Percentiles rank a stretch among this genome's conserved stretches.
phyloP scores from a whole-genome alignment of 2,888 invertebrate species.

The Epirrhoe alternata region DNA sequence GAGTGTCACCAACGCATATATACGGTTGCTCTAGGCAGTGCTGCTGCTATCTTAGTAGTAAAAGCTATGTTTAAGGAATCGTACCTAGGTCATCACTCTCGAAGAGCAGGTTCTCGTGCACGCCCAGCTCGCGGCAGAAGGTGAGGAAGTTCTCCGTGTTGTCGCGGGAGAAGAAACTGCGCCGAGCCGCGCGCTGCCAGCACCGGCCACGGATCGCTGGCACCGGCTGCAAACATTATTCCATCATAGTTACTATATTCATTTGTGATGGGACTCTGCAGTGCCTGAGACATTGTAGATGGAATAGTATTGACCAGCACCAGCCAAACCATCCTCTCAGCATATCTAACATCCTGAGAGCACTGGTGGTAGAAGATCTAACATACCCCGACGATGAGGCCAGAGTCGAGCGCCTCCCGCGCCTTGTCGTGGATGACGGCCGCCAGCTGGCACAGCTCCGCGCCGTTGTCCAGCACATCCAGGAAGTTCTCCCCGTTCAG shows the following conservation, averaged over 20 bases:
- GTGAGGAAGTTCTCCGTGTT: conserved; percentile 95
- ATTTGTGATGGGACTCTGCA: too few species aligned
- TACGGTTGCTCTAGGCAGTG: too few species aligned
- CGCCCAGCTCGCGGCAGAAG: conserved; percentile 93
- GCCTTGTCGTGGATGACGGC: conserved; percentile 91
- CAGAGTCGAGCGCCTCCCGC: conserved; percentile 87
- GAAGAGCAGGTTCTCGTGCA: conserved; percentile 94
- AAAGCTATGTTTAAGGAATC: background rate
- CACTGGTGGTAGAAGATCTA: too few species aligned
- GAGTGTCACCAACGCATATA: too few species aligned
- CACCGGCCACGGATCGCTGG: conserved; percentile 90
- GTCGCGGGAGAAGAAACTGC: conserved; percentile 95
- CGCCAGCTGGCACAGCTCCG: conserved; percentile 92
- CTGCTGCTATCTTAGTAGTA: too few species aligned
- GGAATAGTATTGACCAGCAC: too few species aligned
- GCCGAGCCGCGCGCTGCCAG: conserved; percentile 92
- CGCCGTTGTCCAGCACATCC: conserved; percentile 93
- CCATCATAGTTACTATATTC: too few species aligned
- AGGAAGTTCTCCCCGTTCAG: conserved; percentile 92
- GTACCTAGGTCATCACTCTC: conserved; percentile 95
- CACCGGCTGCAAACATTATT: conserved; percentile 80
- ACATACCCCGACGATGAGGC: conserved; percentile 86
- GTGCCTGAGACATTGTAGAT: background rate
- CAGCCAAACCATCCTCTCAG: too few species aligned
- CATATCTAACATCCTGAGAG: too few species aligned